Conservation (phyloP, 2,888 invertebrate species). For the Acleris literana region DNA sequence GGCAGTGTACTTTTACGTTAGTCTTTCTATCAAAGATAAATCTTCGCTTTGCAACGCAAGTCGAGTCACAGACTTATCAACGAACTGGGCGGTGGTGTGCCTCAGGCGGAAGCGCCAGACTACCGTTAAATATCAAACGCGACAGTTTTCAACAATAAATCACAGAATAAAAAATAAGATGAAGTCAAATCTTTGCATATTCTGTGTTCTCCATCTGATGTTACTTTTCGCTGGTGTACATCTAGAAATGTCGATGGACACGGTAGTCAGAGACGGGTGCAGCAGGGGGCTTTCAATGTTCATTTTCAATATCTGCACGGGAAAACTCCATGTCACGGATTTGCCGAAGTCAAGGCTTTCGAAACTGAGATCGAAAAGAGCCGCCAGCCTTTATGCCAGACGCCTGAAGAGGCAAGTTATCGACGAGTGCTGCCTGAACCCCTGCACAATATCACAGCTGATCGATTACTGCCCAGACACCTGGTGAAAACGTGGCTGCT, state of each 20-base stretch:
- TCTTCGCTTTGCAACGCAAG: neutral
- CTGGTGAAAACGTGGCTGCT: constrained; percentile 54
- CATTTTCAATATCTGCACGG: constrained; percentile 62
- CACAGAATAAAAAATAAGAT: constrained; percentile 49
- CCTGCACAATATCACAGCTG: constrained; percentile 66
- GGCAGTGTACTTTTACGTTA: neutral
- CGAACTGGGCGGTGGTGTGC: constrained; percentile 45
- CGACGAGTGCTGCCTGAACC: constrained; percentile 63
- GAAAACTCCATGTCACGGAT: constrained; percentile 51
- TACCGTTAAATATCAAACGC: constrained; percentile 50
- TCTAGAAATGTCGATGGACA: constrained; percentile 57
- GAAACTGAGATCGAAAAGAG: constrained; percentile 57
- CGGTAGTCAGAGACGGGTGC: constrained; percentile 58
- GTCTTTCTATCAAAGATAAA: neutral
- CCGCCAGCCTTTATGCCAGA: constrained; percentile 53
- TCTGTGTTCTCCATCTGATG: constrained; percentile 49
- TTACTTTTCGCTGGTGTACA: constrained; percentile 49
- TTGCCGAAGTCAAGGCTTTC: constrained; percentile 50
- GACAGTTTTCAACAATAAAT: constrained; percentile 46
- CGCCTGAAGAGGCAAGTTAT: constrained; percentile 60
- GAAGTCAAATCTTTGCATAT: constrained; percentile 50
- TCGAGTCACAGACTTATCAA: constrained; percentile 14
- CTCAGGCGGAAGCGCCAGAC: constrained; percentile 74
- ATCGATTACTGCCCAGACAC: constrained; percentile 70
- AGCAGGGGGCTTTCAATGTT: constrained; percentile 56